These are phyloP conservation scores for Arremon aurantiirostris DNA, from an alignment of 2,797 vertebrate genomes.

Conservation along the genomic window DNA sequence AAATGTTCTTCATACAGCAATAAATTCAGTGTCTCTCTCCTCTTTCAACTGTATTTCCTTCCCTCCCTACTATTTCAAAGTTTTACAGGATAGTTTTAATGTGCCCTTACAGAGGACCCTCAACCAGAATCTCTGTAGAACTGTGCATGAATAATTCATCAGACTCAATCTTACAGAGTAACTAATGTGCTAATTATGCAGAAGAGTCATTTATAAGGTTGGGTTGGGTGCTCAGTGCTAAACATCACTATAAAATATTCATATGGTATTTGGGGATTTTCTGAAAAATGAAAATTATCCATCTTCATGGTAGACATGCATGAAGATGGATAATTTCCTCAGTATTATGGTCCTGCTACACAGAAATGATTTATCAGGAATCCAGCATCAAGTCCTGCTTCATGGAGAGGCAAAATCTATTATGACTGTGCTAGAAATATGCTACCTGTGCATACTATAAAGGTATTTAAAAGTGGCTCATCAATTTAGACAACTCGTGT, in stretches of 20 bases:
- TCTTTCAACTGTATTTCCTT: not conserved
- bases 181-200: constrained; percentile 79
- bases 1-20: not conserved
- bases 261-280: constrained; percentile 66
- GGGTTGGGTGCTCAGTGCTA: constrained; percentile 62
- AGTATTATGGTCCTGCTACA: not conserved
- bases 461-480: not conserved
- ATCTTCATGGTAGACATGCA: constrained; percentile 28
- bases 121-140: constrained; percentile 52
- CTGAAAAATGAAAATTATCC: constrained; percentile 6
- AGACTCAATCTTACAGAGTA: constrained; percentile 73
- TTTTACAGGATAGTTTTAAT: constrained; percentile 44
- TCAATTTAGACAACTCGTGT: not conserved
- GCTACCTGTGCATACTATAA: not conserved
- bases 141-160: constrained; percentile 76
- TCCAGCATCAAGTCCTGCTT: not conserved
- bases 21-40: not conserved
- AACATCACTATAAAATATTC: constrained; percentile 75
- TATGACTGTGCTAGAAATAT: not conserved
- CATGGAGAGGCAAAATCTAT: not conserved
- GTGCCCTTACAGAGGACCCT: constrained; percentile 26
- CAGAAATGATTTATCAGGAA: not conserved
- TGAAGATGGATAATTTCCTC: constrained; percentile 51
- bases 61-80: constrained; percentile 19
- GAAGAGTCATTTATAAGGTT: constrained; percentile 75